Base-by-base conservation (phyloP, 2,888 invertebrate species). In the Callimorpha dominula region DNA sequence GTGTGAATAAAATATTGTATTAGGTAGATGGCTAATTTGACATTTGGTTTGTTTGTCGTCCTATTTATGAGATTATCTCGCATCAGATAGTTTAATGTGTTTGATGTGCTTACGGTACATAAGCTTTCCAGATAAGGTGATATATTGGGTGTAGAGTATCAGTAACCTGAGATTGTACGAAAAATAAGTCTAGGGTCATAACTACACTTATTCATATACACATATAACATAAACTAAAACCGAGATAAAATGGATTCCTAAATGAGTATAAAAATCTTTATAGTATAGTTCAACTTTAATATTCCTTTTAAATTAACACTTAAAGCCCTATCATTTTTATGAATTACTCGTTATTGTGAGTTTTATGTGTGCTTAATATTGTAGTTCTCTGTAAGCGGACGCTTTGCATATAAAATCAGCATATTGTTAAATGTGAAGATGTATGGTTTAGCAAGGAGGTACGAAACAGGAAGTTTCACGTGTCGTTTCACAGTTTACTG, bases 141-240 rank as follows among this genome's bases (percentile, higher is more conserved):
- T 84, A 85, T 87, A 87, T 82, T 78, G 82, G 81, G 87, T 88
- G 83, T 91, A 86, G 75, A 82, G 81, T 88, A 85, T 87, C 87
- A 70, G 90, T 88, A 91, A 92, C 81, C 78, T 74, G 87, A 91
- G 80, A 81, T 80, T 68, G 54, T 77, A 79, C 81, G 82, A 73
- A 65, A 85, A 81, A 78, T 76, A 80, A 82, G 80, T 84, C 85
- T 77, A 80, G 80, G 80, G 80, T 80, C 86, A 87, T 84, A 81
- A 83, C 77, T 81, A 84, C 69, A 68, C 75, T 71, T 81, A 85
- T 83, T 81, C 78, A 80, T 31, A 31, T 31, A 31, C 31, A 31
- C 31, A 31, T 31, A 84, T 82, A 81, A 82, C 82, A 85, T 85
- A 81, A 84, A 75, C 54, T 65, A 65, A 76, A 73, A 81, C 50